phyloP scores from a whole-genome alignment of 2,797 vertebrate species.

The Lophius americanus region DNA sequence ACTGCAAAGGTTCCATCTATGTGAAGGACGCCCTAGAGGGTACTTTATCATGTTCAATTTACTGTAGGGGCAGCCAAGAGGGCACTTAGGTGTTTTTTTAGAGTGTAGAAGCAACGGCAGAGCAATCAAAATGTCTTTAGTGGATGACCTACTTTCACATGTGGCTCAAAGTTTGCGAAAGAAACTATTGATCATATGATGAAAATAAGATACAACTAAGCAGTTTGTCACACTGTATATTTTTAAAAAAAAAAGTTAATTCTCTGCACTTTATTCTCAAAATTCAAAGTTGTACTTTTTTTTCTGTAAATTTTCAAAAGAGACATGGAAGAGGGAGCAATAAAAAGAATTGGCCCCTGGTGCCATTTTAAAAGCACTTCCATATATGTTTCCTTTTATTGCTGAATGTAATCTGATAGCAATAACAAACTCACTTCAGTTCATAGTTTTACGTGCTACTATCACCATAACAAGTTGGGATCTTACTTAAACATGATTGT shows the following conservation, averaged over 20 bases:
- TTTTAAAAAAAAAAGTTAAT: background rate
- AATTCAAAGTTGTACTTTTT: too few relatives aligned
- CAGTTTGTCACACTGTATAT: background rate
- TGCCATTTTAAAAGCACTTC: too few relatives aligned
- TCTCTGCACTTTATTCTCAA: too few relatives aligned
- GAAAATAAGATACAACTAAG: too few relatives aligned
- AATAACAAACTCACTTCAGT: conserved; percentile 36
- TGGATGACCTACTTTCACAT: background rate
- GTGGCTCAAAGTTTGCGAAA: background rate
- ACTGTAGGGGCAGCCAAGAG: background rate
- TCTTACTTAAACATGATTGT: conserved; percentile 70
- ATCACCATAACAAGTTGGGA: conserved; percentile 42
- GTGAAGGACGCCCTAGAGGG: background rate
- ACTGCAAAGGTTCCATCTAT: background rate
- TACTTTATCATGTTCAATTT: background rate
- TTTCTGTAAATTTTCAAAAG: too few relatives aligned
- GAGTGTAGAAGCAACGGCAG: background rate
- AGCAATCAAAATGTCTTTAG: background rate
- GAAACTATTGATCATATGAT: background rate
- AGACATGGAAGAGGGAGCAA: too few relatives aligned
- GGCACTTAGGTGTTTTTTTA: too few relatives aligned
- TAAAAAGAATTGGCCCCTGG: too few relatives aligned
- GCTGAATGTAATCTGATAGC: conserved; percentile 14
- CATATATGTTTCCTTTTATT: background rate
- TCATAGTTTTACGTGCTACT: conserved; percentile 40